A percentile compares a stretch with the other conserved stretches of the same genome.
These are phyloP conservation scores for Rhinolophus sinicus DNA, from an alignment of 2,113 vertebrate genomes.

Conservation along the genomic window DNA sequence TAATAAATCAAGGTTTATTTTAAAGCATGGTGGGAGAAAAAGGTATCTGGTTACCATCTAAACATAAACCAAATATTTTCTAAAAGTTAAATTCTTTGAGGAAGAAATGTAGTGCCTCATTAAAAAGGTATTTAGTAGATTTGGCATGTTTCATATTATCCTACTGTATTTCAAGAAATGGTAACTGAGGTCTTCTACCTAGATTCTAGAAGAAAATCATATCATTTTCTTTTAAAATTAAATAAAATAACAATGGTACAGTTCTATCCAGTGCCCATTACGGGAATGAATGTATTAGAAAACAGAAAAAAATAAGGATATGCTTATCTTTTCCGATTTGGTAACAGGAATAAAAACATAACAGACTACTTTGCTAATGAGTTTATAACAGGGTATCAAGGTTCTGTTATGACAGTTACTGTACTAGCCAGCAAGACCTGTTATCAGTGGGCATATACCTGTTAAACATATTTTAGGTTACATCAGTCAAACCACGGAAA, in stretches of 20 bases:
- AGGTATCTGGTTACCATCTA: background rate
- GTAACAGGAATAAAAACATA: background rate
- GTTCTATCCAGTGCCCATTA: constrained; percentile 20
- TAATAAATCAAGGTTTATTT: background rate
- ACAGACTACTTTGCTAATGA: constrained; percentile 24
- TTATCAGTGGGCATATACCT: background rate
- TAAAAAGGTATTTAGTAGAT: background rate
- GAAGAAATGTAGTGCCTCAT: background rate
- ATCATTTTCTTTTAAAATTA: constrained; percentile 39
- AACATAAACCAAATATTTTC: background rate
- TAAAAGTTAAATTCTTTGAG: constrained; percentile 7
- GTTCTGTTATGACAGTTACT: constrained; percentile 21
- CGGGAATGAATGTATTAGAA: constrained; percentile 12
- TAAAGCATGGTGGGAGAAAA: background rate
- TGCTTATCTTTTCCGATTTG: background rate
- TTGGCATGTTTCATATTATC: background rate
- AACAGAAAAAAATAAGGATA: background rate
- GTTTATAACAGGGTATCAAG: background rate
- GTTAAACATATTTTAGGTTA: constrained; percentile 62
- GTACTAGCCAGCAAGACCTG: constrained; percentile 2
- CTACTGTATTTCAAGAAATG: background rate
- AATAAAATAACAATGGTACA: background rate
- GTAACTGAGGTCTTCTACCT: background rate
- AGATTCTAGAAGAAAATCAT: background rate
- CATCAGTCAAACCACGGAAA: constrained; percentile 45